These are phyloP conservation scores for Actinernus sp. DNA, from an alignment of 92 coral and sea anemone species.

Conservation along the genomic window DNA sequence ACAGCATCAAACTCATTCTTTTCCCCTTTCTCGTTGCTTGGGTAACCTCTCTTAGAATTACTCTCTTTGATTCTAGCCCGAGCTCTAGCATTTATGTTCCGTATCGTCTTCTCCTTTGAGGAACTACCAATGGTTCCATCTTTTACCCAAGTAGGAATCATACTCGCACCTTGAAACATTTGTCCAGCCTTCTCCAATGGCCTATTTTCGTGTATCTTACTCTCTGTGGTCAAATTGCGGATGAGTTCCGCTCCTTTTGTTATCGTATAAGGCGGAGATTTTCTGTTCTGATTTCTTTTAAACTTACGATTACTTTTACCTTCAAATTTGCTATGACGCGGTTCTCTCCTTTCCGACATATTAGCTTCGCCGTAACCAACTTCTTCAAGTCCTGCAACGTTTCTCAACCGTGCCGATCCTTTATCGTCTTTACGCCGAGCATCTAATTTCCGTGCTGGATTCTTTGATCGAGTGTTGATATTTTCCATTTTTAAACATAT, in stretches of 20 bases:
- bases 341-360: not conserved
- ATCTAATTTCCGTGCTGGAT: too few species aligned
- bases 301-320: not conserved
- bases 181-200: not conserved
- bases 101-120: not conserved
- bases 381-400: not conserved
- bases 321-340: not conserved
- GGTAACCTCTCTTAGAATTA: too few species aligned
- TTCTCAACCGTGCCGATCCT: not conserved
- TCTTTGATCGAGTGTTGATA: not conserved
- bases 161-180: not conserved
- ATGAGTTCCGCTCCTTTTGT: not conserved
- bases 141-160: not conserved
- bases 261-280: not conserved
- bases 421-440: not conserved
- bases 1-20: not conserved
- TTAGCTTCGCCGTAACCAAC: not conserved
- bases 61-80: not conserved
- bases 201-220: not conserved
- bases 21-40: not conserved
- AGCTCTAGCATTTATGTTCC: not conserved
- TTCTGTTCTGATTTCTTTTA: not conserved
- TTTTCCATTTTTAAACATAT: not conserved
- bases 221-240: not conserved
- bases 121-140: not conserved